Percentiles rank a stretch among this genome's conserved stretches.
Conservation (phyloP, 1,140 invertebrate species). For the Charaxes varanes region DNA sequence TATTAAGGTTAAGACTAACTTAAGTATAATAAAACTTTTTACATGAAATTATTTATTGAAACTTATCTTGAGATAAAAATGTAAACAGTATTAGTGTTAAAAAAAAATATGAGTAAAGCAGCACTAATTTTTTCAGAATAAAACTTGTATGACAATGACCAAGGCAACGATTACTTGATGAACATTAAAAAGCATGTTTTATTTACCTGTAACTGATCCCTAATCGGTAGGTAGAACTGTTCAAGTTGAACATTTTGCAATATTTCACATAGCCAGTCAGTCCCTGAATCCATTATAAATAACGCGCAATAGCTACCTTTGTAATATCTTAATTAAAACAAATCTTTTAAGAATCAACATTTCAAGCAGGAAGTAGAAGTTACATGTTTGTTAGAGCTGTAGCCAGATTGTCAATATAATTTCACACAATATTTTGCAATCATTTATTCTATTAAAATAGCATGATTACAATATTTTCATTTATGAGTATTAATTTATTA, state of each 20-base stretch:
- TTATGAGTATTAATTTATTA: background rate
- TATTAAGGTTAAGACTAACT: too few species aligned
- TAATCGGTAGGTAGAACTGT: constrained; percentile 91
- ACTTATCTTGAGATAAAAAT: too few species aligned
- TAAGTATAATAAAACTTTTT: too few species aligned
- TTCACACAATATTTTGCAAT: constrained; percentile 1
- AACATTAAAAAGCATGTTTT: constrained; percentile 2
- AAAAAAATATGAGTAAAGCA: too few species aligned
- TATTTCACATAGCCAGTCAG: constrained; percentile 89
- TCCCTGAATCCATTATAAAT: constrained; percentile 75
- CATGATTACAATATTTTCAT: background rate
- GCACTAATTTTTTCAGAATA: too few species aligned
- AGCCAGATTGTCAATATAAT: background rate
- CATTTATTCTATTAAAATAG: background rate
- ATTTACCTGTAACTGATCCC: constrained; percentile 90
- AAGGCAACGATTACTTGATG: too few species aligned
- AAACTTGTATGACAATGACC: too few species aligned
- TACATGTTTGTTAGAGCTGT: constrained; percentile 7
- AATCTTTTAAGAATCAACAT: constrained; percentile 40
- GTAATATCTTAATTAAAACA: constrained; percentile 23
- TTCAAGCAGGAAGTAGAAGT: constrained; percentile 49
- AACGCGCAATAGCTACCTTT: constrained; percentile 11
- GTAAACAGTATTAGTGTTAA: too few species aligned
- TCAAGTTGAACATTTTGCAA: constrained; percentile 93
- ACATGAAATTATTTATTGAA: too few species aligned